Evolutionary conservation across 1,140 invertebrate genomes (phyloP), one percentile per base, ranked within the genome.

Genomic region (Phymastichus coffea): DNA sequence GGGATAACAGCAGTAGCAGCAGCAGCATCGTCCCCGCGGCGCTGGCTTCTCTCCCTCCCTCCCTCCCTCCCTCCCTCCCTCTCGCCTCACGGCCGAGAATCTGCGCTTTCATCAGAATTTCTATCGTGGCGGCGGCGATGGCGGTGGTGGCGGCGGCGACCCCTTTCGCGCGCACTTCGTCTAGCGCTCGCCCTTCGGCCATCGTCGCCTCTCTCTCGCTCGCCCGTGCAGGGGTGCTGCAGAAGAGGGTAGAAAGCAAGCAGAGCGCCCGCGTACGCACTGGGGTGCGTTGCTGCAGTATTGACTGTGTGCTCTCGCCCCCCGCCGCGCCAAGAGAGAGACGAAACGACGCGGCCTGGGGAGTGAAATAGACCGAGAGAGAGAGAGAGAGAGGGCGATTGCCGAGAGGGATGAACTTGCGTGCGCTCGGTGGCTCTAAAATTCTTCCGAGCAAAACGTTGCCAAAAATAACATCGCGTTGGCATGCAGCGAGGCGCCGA

Each of bases 281-380:
- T 14, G 23, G 57, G 44, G 56, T 43, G 47, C 22, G 19, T 19
- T 38, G 44, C 52, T 67, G 66, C 64, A 68, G 66, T 68, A 68
- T 65, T 66, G 66, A 70, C 64, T 66, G 53, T 35, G 47, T 30
- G 28, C 30, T 47, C 38, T 33, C 25, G 48, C 48, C 49, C 61
- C 44, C 41, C 17, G n/a, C 26, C 48, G 14, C 19, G 14, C 30
- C 4, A 51, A 17, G 23, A 14, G 26, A 15, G 28, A 19, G 17
- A 48, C 26, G 33, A 12, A 8, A 10, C 17, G 41, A 26, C n/a
- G 38, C 19, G 40, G 12, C 14, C 12, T n/a, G 49, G 48, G 37
- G 33, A 48, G 40, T 33, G 30, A 17, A 35, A 53, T 20, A 26
- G 40, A 44, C 28, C 23, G 22, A 44, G 38, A 38, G 25, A 52